Evolutionary conservation across 2,888 invertebrate genomes (phyloP).

Genomic region (Acronicta leporina): DNA sequence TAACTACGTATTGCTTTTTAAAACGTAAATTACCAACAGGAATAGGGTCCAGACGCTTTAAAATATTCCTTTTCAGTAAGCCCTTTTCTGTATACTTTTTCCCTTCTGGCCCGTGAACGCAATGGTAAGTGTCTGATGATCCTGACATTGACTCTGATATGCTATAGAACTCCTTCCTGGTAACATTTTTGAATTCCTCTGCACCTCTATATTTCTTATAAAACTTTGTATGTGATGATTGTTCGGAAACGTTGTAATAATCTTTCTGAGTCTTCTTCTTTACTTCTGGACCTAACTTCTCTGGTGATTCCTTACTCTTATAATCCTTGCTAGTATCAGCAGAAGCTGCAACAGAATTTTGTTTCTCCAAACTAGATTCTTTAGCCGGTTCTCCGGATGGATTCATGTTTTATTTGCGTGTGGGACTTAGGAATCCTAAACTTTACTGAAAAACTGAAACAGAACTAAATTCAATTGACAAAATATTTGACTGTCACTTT

Average conservation of each 20-base stretch:
- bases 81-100: slow-evolving; percentile 70
- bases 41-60: slow-evolving; percentile 72
- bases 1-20: background rate
- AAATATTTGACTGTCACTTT: slow-evolving; percentile 3
- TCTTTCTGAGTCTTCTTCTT: slow-evolving; percentile 50
- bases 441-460: background rate
- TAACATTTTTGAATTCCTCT: slow-evolving; percentile 60
- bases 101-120: slow-evolving; percentile 69
- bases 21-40: slow-evolving; percentile 55
- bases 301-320: background rate
- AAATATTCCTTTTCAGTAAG: slow-evolving; percentile 67
- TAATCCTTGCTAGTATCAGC: background rate
- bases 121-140: slow-evolving; percentile 70
- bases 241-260: slow-evolving; percentile 39
- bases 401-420: slow-evolving; percentile 13
- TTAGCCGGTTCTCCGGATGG: background rate
- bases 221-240: slow-evolving; percentile 72
- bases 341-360: background rate
- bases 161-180: slow-evolving; percentile 66
- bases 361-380: background rate
- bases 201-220: slow-evolving; percentile 59
- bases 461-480: slow-evolving; percentile 7
- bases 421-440: background rate
- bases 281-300: background rate
- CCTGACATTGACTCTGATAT: slow-evolving; percentile 70